These are phyloP conservation scores for Limonius californicus DNA, from an alignment of 1,140 invertebrate genomes.

Conservation along the genomic window DNA sequence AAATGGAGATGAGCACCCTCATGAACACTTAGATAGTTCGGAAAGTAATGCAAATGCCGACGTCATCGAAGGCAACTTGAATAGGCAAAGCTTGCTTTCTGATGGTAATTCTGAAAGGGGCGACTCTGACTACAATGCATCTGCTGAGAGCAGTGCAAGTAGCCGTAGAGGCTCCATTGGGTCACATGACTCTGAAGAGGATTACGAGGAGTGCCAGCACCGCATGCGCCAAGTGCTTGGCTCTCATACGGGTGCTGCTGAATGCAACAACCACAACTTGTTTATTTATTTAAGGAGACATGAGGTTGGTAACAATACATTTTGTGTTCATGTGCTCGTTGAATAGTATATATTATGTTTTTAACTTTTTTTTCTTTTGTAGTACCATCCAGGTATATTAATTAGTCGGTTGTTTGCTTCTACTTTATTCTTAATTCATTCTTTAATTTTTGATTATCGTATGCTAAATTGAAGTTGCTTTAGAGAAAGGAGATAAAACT, in stretches of 20 bases:
- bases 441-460: too few species aligned
- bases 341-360: neutral
- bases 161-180: constrained; percentile 31
- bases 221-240: constrained; percentile 14
- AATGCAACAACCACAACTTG: neutral
- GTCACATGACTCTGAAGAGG: constrained; percentile 27
- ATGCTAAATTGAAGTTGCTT: too few species aligned
- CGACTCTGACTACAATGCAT: constrained; percentile 44
- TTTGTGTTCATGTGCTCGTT: constrained; percentile 4
- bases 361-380: too few species aligned
- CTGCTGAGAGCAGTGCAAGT: constrained; percentile 40
- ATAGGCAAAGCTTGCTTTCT: constrained; percentile 26
- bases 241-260: neutral
- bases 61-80: neutral
- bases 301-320: constrained; percentile 33
- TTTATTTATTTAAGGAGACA: constrained; percentile 15
- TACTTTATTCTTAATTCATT: too few species aligned
- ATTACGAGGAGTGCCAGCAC: neutral
- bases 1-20: neutral
- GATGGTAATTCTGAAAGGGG: constrained; percentile 20
- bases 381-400: too few species aligned
- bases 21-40: neutral
- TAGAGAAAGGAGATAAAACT: too few species aligned
- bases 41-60: neutral
- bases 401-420: too few species aligned